Evolutionary conservation across 2,797 vertebrate species (phyloP).

Genomic region (Alauda arvensis): DNA sequence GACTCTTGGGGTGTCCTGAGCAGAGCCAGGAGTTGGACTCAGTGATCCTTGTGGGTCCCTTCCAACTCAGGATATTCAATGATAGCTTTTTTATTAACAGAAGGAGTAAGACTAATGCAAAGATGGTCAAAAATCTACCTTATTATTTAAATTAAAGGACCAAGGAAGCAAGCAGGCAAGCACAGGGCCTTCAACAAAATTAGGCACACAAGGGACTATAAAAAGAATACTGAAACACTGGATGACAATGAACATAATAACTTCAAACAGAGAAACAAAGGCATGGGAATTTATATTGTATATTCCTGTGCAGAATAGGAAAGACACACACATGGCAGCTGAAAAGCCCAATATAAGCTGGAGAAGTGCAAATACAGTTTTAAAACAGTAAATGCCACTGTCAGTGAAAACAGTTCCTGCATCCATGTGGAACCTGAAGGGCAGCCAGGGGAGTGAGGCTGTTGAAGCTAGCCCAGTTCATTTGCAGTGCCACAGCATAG

Average conservation of each 20-base stretch:
- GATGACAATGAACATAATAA: neutral
- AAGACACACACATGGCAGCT: neutral
- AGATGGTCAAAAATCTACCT: neutral
- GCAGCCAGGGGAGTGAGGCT: neutral
- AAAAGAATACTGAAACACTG: fast-evolving
- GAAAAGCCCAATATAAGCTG: neutral
- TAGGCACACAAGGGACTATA: neutral
- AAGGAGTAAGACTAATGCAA: neutral
- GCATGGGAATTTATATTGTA: neutral
- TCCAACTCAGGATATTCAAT: neutral
- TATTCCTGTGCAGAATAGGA: neutral
- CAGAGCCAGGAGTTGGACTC: fast-evolving
- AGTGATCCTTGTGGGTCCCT: neutral
- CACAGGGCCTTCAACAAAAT: neutral
- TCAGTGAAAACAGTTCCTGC: neutral
- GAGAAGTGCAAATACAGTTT: neutral
- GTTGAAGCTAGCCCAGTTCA: neutral
- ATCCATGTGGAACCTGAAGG: neutral
- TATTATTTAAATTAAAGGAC: neutral
- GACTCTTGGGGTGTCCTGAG: neutral
- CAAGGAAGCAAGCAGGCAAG: neutral
- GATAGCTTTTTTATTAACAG: neutral
- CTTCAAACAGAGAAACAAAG: neutral
- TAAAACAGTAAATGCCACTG: neutral
- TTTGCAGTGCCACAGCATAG: neutral